A percentile compares a stretch with the other conserved stretches of the same genome.
Conservation (phyloP, 2,797 vertebrate species). For the Takifugu ocellatus region DNA sequence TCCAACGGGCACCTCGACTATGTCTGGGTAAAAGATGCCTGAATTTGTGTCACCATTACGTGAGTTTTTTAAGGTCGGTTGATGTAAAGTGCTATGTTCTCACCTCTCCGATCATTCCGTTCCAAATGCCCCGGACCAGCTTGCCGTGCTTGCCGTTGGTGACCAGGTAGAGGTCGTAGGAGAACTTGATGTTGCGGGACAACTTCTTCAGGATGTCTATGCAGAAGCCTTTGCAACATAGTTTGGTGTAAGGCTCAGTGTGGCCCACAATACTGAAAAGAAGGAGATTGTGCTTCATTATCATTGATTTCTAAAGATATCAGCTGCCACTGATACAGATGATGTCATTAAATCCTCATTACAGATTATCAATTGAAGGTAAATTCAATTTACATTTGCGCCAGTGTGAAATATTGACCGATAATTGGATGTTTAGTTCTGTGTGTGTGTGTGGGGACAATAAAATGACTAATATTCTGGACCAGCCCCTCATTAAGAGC, state of each 20-base stretch:
- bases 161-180: slow-evolving; percentile 97
- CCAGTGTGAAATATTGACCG: background rate
- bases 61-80: too few species aligned
- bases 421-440: background rate
- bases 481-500: too few species aligned
- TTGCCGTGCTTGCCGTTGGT: slow-evolving; percentile 98
- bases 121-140: slow-evolving; percentile 92
- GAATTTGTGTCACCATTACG: too few species aligned
- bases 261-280: slow-evolving; percentile 77
- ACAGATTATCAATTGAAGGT: slow-evolving; percentile 8
- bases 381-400: slow-evolving; percentile 10
- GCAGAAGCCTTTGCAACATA: slow-evolving; percentile 99
- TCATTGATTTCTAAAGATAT: background rate
- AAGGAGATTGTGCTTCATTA: slow-evolving; percentile 4
- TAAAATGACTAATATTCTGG: too few species aligned
- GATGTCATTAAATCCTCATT: slow-evolving; percentile 42
- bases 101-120: slow-evolving; percentile 99
- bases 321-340: slow-evolving; percentile 28
- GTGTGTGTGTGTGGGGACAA: background rate
- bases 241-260: slow-evolving; percentile 82
- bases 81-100: slow-evolving; percentile 15
- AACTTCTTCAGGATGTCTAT: slow-evolving; percentile 98
- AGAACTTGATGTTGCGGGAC: slow-evolving; percentile 91
- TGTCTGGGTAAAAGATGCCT: too few species aligned
- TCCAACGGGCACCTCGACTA: too few species aligned